Percentiles rank a stretch among this genome's conserved stretches.
Evolutionary conservation across 1,140 invertebrate genomes (phyloP).

Genomic region (Trichonephila clavipes): DNA sequence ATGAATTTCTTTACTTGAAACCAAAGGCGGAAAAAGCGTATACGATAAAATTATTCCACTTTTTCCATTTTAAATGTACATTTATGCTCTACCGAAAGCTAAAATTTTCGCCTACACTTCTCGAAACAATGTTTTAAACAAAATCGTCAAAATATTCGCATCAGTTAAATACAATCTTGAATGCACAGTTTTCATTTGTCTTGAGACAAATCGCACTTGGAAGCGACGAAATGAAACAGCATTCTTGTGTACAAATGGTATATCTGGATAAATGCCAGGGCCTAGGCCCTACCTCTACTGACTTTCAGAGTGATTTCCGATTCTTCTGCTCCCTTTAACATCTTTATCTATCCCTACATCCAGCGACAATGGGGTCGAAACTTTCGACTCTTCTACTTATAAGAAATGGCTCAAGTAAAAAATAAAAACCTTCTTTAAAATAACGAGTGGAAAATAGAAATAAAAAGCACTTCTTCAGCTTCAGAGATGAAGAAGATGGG

Average conservation of each 20-base stretch:
- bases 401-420: constrained; percentile 24
- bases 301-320: constrained; percentile 51
- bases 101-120: too few species aligned
- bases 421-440: constrained; percentile 15
- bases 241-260: constrained; percentile 33
- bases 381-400: constrained; percentile 45
- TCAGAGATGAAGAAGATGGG: constrained; percentile 7
- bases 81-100: too few species aligned
- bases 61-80: too few species aligned
- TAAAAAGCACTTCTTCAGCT: background rate
- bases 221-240: constrained; percentile 19
- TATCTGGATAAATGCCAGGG: constrained; percentile 62
- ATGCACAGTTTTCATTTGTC: constrained; percentile 6
- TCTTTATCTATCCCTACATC: constrained; percentile 55
- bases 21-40: too few species aligned
- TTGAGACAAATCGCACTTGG: background rate
- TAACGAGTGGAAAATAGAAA: constrained; percentile 28
- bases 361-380: constrained; percentile 51
- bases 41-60: too few species aligned
- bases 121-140: background rate
- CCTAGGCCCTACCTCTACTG: constrained; percentile 5
- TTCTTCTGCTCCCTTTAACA: constrained; percentile 57
- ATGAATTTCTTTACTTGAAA: too few species aligned
- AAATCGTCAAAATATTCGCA: background rate
- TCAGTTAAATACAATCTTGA: background rate